Conservation (phyloP, 2,113 vertebrate species). For the Rhinolophus sinicus region DNA sequence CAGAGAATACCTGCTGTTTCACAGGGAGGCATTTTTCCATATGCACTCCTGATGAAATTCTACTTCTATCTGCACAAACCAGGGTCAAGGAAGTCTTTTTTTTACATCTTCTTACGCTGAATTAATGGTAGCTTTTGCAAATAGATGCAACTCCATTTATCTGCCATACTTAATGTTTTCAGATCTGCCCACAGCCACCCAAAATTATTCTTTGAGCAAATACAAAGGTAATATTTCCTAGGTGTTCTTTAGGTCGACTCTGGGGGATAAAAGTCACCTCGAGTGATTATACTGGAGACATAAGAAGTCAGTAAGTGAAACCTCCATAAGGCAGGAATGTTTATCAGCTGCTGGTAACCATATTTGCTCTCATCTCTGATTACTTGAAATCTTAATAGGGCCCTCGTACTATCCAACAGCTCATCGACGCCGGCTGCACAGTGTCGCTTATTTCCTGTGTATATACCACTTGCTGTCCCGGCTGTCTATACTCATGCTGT, state of each 20-base stretch:
- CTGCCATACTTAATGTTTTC: neutral
- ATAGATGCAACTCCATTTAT: neutral
- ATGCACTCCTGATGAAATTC: neutral
- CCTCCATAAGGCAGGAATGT: constrained; percentile 70
- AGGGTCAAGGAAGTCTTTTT: neutral
- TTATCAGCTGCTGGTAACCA: constrained; percentile 68
- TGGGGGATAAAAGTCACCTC: neutral
- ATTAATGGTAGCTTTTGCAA: neutral
- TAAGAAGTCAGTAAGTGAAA: constrained; percentile 69
- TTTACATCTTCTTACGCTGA: neutral
- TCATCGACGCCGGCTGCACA: neutral
- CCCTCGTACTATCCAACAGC: constrained; percentile 66
- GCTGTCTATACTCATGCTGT: constrained; percentile 72
- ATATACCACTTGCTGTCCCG: constrained; percentile 67
- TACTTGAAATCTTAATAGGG: constrained; percentile 77
- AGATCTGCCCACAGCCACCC: neutral
- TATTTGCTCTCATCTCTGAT: constrained; percentile 80
- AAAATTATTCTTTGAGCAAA: neutral
- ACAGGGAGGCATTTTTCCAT: neutral
- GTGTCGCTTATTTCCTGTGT: constrained; percentile 65
- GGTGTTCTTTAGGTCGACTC: constrained; percentile 15
- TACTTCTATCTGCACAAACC: neutral
- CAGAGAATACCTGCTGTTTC: neutral
- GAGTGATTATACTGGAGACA: constrained; percentile 52
- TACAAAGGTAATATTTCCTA: constrained; percentile 29